A percentile compares a stretch with the other conserved stretches of the same genome.
Evolutionary conservation across 2,797 vertebrate genomes (phyloP).

Genomic region (Anguilla marmorata): DNA sequence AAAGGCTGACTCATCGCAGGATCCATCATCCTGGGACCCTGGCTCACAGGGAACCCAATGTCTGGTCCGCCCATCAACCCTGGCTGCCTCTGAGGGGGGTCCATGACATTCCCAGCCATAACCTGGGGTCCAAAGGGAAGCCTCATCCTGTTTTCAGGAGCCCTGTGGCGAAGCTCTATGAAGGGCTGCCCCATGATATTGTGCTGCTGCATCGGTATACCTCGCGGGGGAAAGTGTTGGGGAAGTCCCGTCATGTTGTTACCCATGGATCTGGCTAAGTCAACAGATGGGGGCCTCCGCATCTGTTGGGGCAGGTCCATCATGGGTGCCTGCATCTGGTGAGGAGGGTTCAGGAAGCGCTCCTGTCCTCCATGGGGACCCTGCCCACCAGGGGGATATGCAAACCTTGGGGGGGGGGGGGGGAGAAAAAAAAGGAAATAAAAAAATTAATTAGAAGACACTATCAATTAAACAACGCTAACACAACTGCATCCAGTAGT

Average conservation of each 20-base stretch:
- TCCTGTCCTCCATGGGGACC: conserved; percentile 80
- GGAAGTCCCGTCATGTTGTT: conserved; percentile 73
- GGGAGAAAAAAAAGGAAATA: background rate
- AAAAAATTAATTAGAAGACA: background rate
- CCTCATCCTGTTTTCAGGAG: conserved; percentile 82
- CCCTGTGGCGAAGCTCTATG: conserved; percentile 90
- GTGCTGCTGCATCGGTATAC: conserved; percentile 89
- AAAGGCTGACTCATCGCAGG: conserved; percentile 67
- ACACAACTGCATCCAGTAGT: background rate
- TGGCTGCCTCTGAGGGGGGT: conserved; percentile 72
- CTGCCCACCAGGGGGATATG: conserved; percentile 79
- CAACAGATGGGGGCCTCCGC: conserved; percentile 84
- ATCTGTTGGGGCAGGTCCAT: conserved; percentile 81
- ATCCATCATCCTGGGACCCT: conserved; percentile 78
- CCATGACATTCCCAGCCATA: conserved; percentile 72
- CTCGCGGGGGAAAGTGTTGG: conserved; percentile 82
- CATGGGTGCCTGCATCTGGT: conserved; percentile 78
- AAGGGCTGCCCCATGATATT: conserved; percentile 95
- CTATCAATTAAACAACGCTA: background rate
- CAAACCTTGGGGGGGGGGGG: conserved; percentile 71
- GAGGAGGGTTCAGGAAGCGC: conserved; percentile 81
- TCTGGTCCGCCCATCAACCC: conserved; percentile 77
- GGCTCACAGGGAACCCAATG: conserved; percentile 68
- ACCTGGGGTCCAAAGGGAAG: conserved; percentile 73
- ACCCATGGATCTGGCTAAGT: conserved; percentile 79